phyloP scores from a whole-genome alignment of 1,140 invertebrate species.

The Latrodectus geometricus region DNA sequence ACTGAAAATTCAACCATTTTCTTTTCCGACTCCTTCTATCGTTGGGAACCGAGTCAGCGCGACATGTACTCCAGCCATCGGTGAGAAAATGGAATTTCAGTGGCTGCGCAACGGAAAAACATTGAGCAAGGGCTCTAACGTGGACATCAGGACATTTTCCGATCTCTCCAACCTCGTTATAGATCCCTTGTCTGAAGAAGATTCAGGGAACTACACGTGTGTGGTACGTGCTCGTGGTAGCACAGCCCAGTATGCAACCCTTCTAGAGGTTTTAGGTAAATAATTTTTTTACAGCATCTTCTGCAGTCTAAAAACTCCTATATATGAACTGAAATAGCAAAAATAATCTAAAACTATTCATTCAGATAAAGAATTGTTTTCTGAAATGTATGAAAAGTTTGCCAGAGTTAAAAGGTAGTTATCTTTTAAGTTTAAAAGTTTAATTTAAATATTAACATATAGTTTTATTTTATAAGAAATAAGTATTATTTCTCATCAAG shows the following conservation, averaged over 20 bases:
- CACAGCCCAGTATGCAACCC: slow-evolving; percentile 14
- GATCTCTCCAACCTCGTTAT: slow-evolving; percentile 29
- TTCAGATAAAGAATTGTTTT: too few relatives aligned
- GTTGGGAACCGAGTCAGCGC: slow-evolving; percentile 33
- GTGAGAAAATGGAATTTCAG: slow-evolving; percentile 40
- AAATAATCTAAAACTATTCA: too few relatives aligned
- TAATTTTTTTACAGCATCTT: background rate
- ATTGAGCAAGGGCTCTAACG: background rate
- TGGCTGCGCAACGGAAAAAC: slow-evolving; percentile 35
- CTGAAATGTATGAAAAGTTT: too few relatives aligned
- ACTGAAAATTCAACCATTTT: slow-evolving; percentile 35
- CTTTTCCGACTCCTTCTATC: slow-evolving; percentile 22
- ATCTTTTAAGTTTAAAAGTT: too few relatives aligned
- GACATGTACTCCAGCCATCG: slow-evolving; percentile 24
- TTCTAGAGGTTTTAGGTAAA: slow-evolving; percentile 26
- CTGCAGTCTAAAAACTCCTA: too few relatives aligned
- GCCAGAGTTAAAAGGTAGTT: too few relatives aligned
- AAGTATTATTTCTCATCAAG: too few relatives aligned
- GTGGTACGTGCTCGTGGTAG: slow-evolving; percentile 9
- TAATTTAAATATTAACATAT: too few relatives aligned
- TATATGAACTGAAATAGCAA: too few relatives aligned
- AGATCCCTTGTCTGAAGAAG: slow-evolving; percentile 33
- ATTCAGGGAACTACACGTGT: slow-evolving; percentile 49
- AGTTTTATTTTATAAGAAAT: too few relatives aligned
- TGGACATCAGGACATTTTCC: background rate